Evolutionary conservation across 2,797 vertebrate genomes (phyloP), one percentile per base, ranked within the genome.

Genomic region (Pangasius krempfi): DNA sequence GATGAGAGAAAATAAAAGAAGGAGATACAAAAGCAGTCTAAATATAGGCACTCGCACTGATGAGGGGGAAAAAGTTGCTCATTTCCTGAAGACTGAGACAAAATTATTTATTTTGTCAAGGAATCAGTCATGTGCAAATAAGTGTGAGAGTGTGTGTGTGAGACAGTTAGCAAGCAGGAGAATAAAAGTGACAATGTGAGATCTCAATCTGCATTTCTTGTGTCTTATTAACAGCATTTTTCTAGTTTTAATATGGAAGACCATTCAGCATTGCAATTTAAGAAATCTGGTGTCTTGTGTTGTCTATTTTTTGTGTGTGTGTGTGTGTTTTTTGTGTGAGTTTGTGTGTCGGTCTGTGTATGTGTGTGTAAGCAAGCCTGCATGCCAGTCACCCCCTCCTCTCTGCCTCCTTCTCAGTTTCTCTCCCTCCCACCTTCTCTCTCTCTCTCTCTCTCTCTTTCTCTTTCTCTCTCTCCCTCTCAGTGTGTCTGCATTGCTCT

Each of bases 371-470:
- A 80, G 81, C 54, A 87, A 85, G 86, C 18, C 44, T 54, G 25
- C 79, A 64, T 58, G 79, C 80, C 62, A 72, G 47, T 54, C 56
- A 66, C 82, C 84, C 88, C 91, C 91, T 72, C 88, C 47, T 80
- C 78, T 14, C n/a, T 81, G 89, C 27, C 90, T 64, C 86, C 89
- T 84, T 93, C 91, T 70, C 73, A 47, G 86, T 89, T 91, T 91
- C 88, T 62, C 90, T 73, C 86, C 87, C 86, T 85, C 72, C 73
- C 62, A 76, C 68, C 84, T 58, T 54, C 50, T 27, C 68, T 60
- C 56, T 9, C 60, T 54, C 73, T 56, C 64, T 50, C 82, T 58
- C 82, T 50, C 72, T 78, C 89, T 70, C 76, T 89, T 84, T 66
- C 86, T 73, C 66, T 27, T 73, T 87, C 81, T 78, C 89, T 70